Base-by-base conservation (phyloP, 1,140 invertebrate genomes). In the Linepithema humile region DNA sequence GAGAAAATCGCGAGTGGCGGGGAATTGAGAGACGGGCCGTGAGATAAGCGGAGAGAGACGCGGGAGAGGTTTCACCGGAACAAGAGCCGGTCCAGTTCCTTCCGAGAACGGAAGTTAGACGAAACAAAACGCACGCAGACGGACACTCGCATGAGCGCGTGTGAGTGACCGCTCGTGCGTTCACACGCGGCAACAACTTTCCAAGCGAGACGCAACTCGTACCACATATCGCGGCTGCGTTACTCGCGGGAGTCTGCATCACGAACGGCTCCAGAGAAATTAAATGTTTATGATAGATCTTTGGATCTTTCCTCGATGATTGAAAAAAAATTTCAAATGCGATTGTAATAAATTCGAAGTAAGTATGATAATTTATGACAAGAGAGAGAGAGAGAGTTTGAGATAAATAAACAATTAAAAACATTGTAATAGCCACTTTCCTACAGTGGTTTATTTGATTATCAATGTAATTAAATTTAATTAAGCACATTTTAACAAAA, bases 11-110 rank as follows among this genome's bases (percentile, higher is more conserved):
- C 32, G 35, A 17, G n/a, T 12, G 40, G 6, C 20, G n/a, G n/a
- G 45, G 43, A 35, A 12, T 43, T 29, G 43, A 53, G 17, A 65
- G 26, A 26, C 10, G 35, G 26, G n/a, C 26, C 20, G 45, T 38
- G 17, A 74, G 72, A 59, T 26, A 57, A 59, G 15, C 26, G 1
- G 7, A 5, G 62, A 43, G 38, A 45, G 43, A 32, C 65, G 43
- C 29, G 60, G 53, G 43, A 50, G 23, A 53, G 35, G 48, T 80
- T 80, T 80, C 75, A 80, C 75, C 75, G 75, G 75, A 80, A 69
- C 72, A 0, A 64, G 60, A 77, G 73, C 57, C 72, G 82, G 82
- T 84, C 82, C 82, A 84, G 82, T 84, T 78, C 59, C 74, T 80
- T 69, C 60, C 74, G 82, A 80, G 74, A 84, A 84, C 82, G 50